phyloP scores from a whole-genome alignment of 2,113 vertebrate species.

The Monarcha castaneiventris region DNA sequence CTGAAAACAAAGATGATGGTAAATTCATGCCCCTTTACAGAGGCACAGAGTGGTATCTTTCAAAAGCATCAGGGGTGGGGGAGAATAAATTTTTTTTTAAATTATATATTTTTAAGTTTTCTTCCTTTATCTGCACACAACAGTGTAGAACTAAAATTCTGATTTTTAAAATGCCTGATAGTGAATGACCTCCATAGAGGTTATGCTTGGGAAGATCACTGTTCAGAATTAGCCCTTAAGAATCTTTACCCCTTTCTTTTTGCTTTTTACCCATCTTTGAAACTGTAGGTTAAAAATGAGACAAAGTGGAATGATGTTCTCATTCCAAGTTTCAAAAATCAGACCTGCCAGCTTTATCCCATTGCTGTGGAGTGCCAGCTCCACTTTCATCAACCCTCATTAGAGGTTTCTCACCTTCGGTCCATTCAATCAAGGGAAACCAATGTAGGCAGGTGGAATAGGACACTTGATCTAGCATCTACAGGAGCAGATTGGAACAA shows the following conservation, averaged over 20 bases:
- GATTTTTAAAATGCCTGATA: not conserved
- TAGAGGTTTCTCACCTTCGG: not conserved
- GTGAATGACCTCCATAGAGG: not conserved
- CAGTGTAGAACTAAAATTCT: not conserved
- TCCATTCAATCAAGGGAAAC: constrained; percentile 6
- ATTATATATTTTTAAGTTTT: not conserved
- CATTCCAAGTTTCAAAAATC: constrained; percentile 4
- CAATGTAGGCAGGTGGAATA: not conserved
- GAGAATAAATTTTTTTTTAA: accelerated
- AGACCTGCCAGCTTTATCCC: not conserved
- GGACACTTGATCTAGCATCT: not conserved
- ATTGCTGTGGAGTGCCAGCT: not conserved
- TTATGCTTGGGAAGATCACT: not conserved
- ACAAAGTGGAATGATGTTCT: not conserved
- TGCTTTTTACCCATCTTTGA: not conserved
- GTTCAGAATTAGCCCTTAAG: not conserved
- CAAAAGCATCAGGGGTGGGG: accelerated
- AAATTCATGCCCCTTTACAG: not conserved
- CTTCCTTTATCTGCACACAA: not conserved
- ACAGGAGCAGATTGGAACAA: not conserved
- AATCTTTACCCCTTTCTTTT: not conserved
- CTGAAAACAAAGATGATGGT: not conserved
- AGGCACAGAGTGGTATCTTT: not conserved
- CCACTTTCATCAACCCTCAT: not conserved
- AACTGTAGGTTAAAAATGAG: constrained; percentile 3